These are phyloP conservation scores for Musca vetustissima DNA, from an alignment of 1,140 invertebrate species.

Conservation along the genomic window DNA sequence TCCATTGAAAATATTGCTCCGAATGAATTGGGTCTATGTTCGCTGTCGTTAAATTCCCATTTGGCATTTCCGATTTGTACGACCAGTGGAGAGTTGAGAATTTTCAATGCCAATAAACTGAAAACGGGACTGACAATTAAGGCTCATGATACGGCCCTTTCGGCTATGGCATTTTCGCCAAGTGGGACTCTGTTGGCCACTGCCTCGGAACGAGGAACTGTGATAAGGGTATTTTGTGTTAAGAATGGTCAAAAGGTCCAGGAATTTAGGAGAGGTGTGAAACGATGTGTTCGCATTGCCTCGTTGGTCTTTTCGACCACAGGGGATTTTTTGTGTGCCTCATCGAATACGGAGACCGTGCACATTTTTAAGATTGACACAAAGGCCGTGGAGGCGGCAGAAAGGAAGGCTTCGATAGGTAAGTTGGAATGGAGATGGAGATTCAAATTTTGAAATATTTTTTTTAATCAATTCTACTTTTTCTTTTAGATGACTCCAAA, in stretches of 20 bases:
- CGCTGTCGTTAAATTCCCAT: conserved; percentile 85
- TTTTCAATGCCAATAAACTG: conserved; percentile 95
- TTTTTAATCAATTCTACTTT: no score
- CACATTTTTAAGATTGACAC: conserved; percentile 88
- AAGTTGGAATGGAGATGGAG: no score
- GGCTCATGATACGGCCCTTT: conserved; percentile 94
- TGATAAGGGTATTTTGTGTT: conserved; percentile 93
- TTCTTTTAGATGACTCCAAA: not conserved
- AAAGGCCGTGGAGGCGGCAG: conserved; percentile 43
- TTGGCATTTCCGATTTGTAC: conserved; percentile 96
- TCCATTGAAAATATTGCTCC: conserved; percentile 96
- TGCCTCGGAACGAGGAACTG: conserved; percentile 95
- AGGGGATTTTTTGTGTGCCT: conserved; percentile 87
- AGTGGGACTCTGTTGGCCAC: conserved; percentile 88
- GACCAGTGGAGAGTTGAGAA: conserved; percentile 92
- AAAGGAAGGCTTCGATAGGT: conserved; percentile 42
- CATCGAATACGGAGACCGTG: conserved; percentile 97
- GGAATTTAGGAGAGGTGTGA: conserved; percentile 95
- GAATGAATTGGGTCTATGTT: conserved; percentile 90
- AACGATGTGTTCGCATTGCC: conserved; percentile 89
- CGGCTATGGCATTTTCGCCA: conserved; percentile 89
- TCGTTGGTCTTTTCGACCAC: conserved; percentile 86
- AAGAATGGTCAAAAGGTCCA: conserved; percentile 86
- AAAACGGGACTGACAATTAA: conserved; percentile 92
- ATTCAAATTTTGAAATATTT: no score